Evolutionary conservation across 2,797 vertebrate species (phyloP).

Genomic region (Bufotes viridis): DNA sequence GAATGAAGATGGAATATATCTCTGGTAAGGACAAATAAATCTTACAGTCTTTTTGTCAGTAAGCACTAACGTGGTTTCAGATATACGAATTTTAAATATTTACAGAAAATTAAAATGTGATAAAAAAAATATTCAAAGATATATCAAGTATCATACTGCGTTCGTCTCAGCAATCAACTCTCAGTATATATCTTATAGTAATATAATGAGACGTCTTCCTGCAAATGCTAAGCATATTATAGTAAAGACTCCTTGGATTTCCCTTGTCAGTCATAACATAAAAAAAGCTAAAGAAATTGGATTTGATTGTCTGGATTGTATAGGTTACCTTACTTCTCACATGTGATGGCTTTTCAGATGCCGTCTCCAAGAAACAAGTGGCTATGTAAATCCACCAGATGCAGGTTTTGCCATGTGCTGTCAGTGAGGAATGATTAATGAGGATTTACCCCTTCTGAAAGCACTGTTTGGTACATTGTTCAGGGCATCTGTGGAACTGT

Average conservation of each 20-base stretch:
- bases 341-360: slow-evolving; percentile 67
- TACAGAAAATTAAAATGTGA: slow-evolving; percentile 10
- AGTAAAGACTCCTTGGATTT: not conserved
- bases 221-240: slow-evolving; percentile 7
- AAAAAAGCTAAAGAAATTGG: slow-evolving; percentile 3
- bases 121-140: not conserved
- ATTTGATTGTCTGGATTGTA: slow-evolving; percentile 27
- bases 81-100: not conserved
- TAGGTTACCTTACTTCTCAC: slow-evolving; percentile 41
- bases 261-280: not conserved
- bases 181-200: not conserved
- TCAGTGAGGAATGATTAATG: slow-evolving; percentile 86
- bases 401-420: slow-evolving; percentile 83
- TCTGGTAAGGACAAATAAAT: slow-evolving; percentile 26
- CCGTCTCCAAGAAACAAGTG: slow-evolving; percentile 68
- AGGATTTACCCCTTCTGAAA: slow-evolving; percentile 84
- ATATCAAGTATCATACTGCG: not conserved
- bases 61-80: slow-evolving; percentile 10
- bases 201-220: not conserved
- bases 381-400: slow-evolving; percentile 76
- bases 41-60: slow-evolving; percentile 24
- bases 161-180: too few species aligned
- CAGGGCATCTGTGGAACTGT: slow-evolving; percentile 85
- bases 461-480: slow-evolving; percentile 84
- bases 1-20: slow-evolving; percentile 60